Conservation (phyloP, 2,113 vertebrate species). For the Corythoichthys haematopterus region DNA sequence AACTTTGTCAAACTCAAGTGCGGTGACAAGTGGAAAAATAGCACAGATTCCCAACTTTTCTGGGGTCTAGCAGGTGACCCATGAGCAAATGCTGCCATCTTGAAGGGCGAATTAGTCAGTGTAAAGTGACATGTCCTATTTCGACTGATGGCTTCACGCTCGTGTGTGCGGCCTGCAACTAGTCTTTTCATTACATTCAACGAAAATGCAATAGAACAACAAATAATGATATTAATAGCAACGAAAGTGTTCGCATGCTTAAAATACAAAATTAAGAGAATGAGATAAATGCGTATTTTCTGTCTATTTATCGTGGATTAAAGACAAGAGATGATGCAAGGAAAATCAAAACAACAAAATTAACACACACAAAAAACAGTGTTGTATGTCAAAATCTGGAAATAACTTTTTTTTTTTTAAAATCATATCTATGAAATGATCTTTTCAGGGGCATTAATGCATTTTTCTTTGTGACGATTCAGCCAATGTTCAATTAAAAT, state of each 20-base stretch:
- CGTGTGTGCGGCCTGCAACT: slow-evolving; percentile 26
- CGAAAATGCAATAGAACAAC: background rate
- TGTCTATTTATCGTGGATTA: background rate
- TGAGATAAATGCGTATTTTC: background rate
- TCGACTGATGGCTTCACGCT: slow-evolving; percentile 40
- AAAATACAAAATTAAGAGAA: background rate
- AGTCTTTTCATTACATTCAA: slow-evolving; percentile 17
- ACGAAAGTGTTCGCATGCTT: background rate
- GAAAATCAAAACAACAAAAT: too few relatives aligned
- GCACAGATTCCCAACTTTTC: slow-evolving; percentile 47
- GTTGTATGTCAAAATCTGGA: background rate
- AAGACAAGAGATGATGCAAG: background rate
- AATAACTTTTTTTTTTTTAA: too few relatives aligned
- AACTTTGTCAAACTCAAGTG: slow-evolving; percentile 81
- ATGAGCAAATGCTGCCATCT: slow-evolving; percentile 66
- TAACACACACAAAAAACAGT: background rate
- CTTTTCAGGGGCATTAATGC: background rate
- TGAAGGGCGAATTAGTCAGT: slow-evolving; percentile 61
- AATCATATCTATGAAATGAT: background rate
- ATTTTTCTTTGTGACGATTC: background rate
- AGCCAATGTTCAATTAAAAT: background rate
- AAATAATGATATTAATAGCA: background rate
- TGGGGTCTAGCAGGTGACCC: slow-evolving; percentile 78
- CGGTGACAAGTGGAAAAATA: slow-evolving; percentile 57
- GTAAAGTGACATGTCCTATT: slow-evolving; percentile 70